Evolutionary conservation across 2,888 invertebrate genomes (phyloP).

Genomic region (Phaonia tiefii): DNA sequence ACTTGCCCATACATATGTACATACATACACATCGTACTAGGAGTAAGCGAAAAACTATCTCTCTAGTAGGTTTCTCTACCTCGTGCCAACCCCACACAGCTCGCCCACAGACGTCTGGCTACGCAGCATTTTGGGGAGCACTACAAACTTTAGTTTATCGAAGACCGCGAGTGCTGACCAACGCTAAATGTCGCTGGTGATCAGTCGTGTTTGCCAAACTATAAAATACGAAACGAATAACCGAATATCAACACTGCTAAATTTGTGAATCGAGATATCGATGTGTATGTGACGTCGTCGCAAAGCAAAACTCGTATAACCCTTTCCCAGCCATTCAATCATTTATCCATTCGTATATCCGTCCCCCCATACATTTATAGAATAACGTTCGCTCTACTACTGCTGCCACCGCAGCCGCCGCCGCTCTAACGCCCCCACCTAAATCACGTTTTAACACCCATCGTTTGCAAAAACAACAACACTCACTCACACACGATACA

Average conservation of each 20-base stretch:
- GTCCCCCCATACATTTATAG: not conserved
- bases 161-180: conserved; percentile 67
- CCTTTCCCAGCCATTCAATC: not conserved
- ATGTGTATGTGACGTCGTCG: not conserved
- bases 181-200: conserved; percentile 55
- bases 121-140: conserved; percentile 58
- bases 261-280: conserved; percentile 8
- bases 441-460: conserved; percentile 51
- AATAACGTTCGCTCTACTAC: not conserved
- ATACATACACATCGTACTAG: not conserved
- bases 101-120: conserved; percentile 49
- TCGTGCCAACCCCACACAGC: conserved; percentile 38
- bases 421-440: conserved; percentile 33
- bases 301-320: not conserved
- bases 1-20: too few relatives aligned
- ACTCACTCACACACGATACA: not conserved
- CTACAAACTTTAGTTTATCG: conserved; percentile 68
- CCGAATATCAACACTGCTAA: conserved; percentile 13
- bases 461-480: conserved; percentile 1
- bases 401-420: conserved; percentile 3
- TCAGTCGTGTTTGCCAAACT: conserved; percentile 18
- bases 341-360: not conserved
- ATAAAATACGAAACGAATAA: conserved; percentile 20
- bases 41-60: too few relatives aligned
- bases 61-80: not conserved